Conservation (phyloP, 2,888 invertebrate species). For the Andrena dorsata region DNA sequence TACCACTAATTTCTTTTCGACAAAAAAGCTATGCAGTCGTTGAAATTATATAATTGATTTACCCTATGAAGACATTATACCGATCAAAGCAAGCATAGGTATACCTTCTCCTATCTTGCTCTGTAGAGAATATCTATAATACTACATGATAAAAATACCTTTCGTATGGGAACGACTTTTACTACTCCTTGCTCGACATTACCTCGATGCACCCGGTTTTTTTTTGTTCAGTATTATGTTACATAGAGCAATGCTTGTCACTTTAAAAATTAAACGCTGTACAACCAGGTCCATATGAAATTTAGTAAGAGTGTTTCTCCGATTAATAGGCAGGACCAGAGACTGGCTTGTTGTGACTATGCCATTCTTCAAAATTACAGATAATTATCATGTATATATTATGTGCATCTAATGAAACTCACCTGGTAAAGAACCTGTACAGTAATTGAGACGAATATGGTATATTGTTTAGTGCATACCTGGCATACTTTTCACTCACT, state of each 20-base stretch:
- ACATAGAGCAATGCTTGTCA: conserved; percentile 69
- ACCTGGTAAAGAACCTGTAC: conserved; percentile 84
- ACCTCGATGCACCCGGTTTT: conserved; percentile 58
- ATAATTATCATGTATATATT: conserved; percentile 80
- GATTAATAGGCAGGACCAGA: conserved; percentile 70
- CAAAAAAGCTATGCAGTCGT: conserved; percentile 81
- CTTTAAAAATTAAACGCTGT: conserved; percentile 71
- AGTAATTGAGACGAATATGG: conserved; percentile 84
- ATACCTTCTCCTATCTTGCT: conserved; percentile 85
- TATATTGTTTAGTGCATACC: conserved; percentile 84
- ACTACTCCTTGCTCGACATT: conserved; percentile 66
- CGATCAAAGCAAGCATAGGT: conserved; percentile 83
- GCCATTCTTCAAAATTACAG: conserved; percentile 76
- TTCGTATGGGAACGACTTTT: conserved; percentile 65
- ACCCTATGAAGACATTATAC: conserved; percentile 79
- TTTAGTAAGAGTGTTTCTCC: conserved; percentile 71
- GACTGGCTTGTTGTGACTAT: conserved; percentile 74
- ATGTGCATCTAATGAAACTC: conserved; percentile 84
- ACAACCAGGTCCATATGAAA: conserved; percentile 70
- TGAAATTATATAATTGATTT: conserved; percentile 75
- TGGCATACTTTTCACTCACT: conserved; percentile 85
- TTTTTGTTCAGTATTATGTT: conserved; percentile 64
- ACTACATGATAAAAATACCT: conserved; percentile 71
- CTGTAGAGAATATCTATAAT: conserved; percentile 71
- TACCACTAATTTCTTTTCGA: conserved; percentile 82